A percentile compares a stretch with the other conserved stretches of the same genome.
phyloP scores from a whole-genome alignment of 1,140 invertebrate species.

The Drosophila parvula region DNA sequence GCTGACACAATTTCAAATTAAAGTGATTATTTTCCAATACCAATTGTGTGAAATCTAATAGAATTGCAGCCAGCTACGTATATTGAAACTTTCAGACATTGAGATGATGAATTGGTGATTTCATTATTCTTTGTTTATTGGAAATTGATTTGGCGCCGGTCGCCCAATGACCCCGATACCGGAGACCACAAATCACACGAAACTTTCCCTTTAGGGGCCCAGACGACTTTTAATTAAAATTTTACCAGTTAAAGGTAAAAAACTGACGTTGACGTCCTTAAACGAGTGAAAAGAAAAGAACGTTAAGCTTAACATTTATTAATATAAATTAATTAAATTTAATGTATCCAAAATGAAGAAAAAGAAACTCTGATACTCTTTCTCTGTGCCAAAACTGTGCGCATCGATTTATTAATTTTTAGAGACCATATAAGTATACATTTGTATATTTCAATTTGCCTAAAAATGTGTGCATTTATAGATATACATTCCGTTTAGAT shows the following conservation, averaged over 20 bases:
- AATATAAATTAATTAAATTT: background rate
- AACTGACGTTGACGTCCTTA: no score
- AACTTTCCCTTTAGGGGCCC: no score
- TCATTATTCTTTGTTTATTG: background rate
- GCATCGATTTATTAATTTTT: slow-evolving; percentile 20
- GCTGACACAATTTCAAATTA: background rate
- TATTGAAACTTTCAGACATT: background rate
- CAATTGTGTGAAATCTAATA: slow-evolving; percentile 1
- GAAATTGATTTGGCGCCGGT: slow-evolving; percentile 1
- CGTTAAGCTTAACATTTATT: background rate
- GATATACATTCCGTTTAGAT: slow-evolving; percentile 3
- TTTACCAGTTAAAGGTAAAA: background rate
- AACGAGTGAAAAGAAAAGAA: no score
- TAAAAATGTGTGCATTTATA: slow-evolving; percentile 14
- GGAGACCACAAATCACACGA: slow-evolving; percentile 5
- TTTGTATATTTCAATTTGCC: slow-evolving; percentile 9
- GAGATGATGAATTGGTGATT: slow-evolving; percentile 2
- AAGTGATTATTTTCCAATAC: background rate
- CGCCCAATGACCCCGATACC: background rate
- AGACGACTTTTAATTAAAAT: background rate
- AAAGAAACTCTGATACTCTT: background rate
- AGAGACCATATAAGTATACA: slow-evolving; percentile 1
- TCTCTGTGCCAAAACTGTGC: slow-evolving; percentile 25
- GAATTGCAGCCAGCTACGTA: background rate
- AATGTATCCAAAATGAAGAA: no score